phyloP scores from a whole-genome alignment of 2,797 vertebrate genomes.

The Etheostoma perlongum region DNA sequence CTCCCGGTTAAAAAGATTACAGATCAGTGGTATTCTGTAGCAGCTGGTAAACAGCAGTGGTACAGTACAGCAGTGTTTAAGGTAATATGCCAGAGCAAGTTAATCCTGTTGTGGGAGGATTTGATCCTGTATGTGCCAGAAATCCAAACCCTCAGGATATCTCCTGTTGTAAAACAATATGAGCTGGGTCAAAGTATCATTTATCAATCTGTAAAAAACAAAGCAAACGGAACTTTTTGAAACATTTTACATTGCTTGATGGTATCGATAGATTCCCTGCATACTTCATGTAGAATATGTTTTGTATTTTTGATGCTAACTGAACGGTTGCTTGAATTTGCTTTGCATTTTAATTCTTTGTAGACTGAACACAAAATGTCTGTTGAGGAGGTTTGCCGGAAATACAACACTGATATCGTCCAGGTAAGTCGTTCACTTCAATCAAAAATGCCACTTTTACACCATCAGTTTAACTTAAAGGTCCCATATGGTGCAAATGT shows the following conservation, averaged over 20 bases:
- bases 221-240: too few relatives aligned
- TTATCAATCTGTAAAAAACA: not conserved
- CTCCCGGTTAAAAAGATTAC: conserved; percentile 36
- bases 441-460: not conserved
- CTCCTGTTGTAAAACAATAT: not conserved
- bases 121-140: conserved; percentile 14
- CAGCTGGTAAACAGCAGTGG: conserved; percentile 33
- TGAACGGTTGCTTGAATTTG: not conserved
- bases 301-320: not conserved
- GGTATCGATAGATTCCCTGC: not conserved
- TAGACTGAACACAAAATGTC: conserved; percentile 98
- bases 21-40: not conserved
- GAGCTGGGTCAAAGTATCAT: not conserved
- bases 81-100: conserved; percentile 19
- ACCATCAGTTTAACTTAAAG: not conserved
- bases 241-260: not conserved
- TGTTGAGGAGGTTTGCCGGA: conserved; percentile 92
- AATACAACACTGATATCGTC: conserved; percentile 93
- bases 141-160: conserved; percentile 30
- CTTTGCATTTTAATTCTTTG: conserved; percentile 2
- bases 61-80: conserved; percentile 20
- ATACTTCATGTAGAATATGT: not conserved
- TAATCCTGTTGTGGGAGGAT: conserved; percentile 50
- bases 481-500: too few relatives aligned
- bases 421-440: conserved; percentile 82